Base-by-base conservation (phyloP, 2,888 invertebrate genomes). In the Torymus auratus region DNA sequence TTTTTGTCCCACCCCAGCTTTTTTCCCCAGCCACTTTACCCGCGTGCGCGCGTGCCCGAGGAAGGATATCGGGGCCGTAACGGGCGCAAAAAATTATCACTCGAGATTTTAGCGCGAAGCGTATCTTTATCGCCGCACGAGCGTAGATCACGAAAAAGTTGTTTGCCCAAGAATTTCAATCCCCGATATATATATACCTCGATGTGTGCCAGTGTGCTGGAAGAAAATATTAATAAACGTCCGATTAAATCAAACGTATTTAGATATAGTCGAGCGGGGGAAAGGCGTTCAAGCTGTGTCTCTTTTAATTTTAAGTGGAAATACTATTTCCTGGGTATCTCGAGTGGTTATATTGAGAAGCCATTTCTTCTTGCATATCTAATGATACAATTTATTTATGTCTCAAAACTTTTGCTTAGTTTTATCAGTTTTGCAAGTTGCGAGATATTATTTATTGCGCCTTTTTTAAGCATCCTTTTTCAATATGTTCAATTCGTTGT, bases 131-230 rank as follows among this genome's bases (percentile, higher is more conserved):
- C 76, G 72, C 56, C 23, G 52, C 50, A 14, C 75, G 67, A 41
- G 50, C 68, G 62, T 72, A 80, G 65, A 80, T 80, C 71, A 80
- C 76, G 75, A 76, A 75, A 75, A 76, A 68, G 71, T 76, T 76
- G 75, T 76, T 80, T 76, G 76, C 75, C 53, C 76, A 52, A 67
- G 55, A 70, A 64, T 11, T 15, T 12, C 20, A 15, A 13, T 55
- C 17, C 28, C 60, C 41, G 70, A 20, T 20, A 20, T 20, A 56
- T 62, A 53, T 69, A 41, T 58, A 10, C 14, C 55, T 15, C 7
- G n/a, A n/a, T 12, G 15, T 12, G 15, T 50, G 52, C 28, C 50
- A 28, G 41, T 41, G 2, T 17, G 5, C n/a, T 28, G 58, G n/a
- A 15, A 65, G 52, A 52, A 67, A 78, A 72, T 71, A 65, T 78